Conservation (phyloP, 1,140 invertebrate genomes). For the Bombus haemorrhoidalis region DNA sequence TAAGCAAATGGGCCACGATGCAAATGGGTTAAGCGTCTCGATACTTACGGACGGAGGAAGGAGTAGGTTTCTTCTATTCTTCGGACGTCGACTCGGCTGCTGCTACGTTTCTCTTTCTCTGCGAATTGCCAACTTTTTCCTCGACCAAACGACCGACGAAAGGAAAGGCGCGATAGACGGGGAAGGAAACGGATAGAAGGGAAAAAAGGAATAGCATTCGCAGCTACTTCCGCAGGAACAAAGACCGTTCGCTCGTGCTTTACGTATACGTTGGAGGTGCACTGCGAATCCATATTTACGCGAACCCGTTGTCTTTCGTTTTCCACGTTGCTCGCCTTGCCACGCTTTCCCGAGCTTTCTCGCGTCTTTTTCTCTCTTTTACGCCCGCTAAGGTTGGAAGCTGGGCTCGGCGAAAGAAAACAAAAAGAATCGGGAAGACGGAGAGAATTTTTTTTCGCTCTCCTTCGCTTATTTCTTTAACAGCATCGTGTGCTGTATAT, state of each 20-base stretch:
- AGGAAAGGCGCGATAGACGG: background rate
- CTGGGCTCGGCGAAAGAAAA: background rate
- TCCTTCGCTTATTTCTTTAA: background rate
- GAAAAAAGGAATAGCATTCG: background rate
- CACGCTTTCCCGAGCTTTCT: background rate
- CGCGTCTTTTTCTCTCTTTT: background rate
- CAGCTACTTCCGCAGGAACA: slow-evolving; percentile 3
- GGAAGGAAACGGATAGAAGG: background rate
- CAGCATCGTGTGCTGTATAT: slow-evolving; percentile 29
- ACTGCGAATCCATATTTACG: slow-evolving; percentile 65
- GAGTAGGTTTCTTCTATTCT: background rate
- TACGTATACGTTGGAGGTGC: background rate
- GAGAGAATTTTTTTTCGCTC: background rate
- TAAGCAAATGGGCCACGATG: too few species aligned
- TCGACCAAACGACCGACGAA: background rate
- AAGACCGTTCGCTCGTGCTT: background rate
- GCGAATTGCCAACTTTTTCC: background rate
- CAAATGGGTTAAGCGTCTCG: too few species aligned
- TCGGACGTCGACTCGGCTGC: too few species aligned
- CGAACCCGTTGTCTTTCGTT: slow-evolving; percentile 62
- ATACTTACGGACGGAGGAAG: too few species aligned
- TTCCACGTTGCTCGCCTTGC: slow-evolving; percentile 2
- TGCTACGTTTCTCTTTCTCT: background rate
- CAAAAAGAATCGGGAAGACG: background rate
- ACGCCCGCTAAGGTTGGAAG: background rate